phyloP scores from a whole-genome alignment of 2,797 vertebrate species.

The Coregonus sp. region DNA sequence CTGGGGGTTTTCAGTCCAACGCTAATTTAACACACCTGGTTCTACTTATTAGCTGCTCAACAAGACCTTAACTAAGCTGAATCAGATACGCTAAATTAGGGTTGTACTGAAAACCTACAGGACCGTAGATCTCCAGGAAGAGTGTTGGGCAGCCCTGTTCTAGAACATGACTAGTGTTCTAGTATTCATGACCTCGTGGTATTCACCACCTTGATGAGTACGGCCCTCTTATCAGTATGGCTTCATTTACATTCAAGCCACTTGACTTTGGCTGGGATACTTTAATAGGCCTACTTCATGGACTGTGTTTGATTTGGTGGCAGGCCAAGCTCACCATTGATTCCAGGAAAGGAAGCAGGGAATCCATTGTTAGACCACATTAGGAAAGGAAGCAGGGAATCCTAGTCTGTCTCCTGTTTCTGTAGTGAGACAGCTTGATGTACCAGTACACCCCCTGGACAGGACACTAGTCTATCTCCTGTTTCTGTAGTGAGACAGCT shows the following conservation, averaged over 20 bases:
- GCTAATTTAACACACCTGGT: no score
- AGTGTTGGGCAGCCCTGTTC: not conserved
- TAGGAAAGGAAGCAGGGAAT: not conserved
- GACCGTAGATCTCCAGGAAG: no score
- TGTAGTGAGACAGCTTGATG: no score
- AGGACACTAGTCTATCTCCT: no score
- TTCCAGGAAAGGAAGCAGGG: slow-evolving; percentile 61
- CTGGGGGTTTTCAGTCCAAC: no score
- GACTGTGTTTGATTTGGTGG: not conserved
- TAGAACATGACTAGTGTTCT: not conserved
- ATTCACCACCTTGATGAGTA: not conserved
- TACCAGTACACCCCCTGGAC: slow-evolving; percentile 7
- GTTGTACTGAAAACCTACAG: no score
- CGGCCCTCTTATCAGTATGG: not conserved
- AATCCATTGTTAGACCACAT: slow-evolving; percentile 52
- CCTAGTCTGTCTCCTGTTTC: no score
- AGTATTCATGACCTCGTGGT: not conserved
- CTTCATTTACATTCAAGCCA: slow-evolving; percentile 12
- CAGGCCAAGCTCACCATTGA: slow-evolving; percentile 47
- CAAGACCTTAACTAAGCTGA: no score
- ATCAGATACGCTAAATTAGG: no score
- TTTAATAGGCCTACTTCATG: not conserved
- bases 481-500: no score
- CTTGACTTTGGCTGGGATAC: slow-evolving; percentile 27
- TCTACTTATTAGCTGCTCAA: no score